These are phyloP conservation scores for Premnoplex brunnescens DNA, from an alignment of 2,797 vertebrate species.

Conservation along the genomic window DNA sequence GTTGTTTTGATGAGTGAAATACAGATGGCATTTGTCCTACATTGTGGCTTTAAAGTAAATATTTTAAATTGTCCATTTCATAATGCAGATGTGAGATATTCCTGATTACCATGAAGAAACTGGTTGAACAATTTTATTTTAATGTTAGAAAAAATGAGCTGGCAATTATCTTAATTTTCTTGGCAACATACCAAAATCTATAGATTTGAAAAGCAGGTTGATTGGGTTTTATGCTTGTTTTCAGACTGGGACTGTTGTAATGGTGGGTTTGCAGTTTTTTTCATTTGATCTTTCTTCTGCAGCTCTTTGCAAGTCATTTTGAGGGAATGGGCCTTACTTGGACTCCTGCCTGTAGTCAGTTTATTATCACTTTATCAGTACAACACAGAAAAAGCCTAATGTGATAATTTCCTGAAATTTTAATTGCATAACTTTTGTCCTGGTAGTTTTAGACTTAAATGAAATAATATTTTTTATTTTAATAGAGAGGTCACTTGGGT, in stretches of 20 bases:
- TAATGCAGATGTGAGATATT: constrained; percentile 8
- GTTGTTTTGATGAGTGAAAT: not conserved
- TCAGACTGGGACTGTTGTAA: not conserved
- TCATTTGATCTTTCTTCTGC: not conserved
- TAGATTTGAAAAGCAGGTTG: constrained; percentile 22
- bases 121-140: not conserved
- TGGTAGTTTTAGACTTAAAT: not conserved
- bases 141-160: not conserved
- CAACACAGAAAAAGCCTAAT: not conserved
- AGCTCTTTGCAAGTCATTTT: not conserved
- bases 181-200: constrained; percentile 11
- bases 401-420: not conserved
- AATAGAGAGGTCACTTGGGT: not conserved
- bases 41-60: not conserved
- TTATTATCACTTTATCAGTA: not conserved
- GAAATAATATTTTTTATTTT: not conserved
- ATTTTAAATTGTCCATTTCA: not conserved
- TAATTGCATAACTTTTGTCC: not conserved
- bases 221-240: not conserved
- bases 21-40: not conserved
- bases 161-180: constrained; percentile 34
- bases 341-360: not conserved
- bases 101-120: not conserved
- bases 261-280: not conserved
- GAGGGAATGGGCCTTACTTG: not conserved